Percentiles rank a stretch among this genome's conserved stretches.
phyloP scores from a whole-genome alignment of 2,797 vertebrate genomes.

The Hypotaenidia okinawae region DNA sequence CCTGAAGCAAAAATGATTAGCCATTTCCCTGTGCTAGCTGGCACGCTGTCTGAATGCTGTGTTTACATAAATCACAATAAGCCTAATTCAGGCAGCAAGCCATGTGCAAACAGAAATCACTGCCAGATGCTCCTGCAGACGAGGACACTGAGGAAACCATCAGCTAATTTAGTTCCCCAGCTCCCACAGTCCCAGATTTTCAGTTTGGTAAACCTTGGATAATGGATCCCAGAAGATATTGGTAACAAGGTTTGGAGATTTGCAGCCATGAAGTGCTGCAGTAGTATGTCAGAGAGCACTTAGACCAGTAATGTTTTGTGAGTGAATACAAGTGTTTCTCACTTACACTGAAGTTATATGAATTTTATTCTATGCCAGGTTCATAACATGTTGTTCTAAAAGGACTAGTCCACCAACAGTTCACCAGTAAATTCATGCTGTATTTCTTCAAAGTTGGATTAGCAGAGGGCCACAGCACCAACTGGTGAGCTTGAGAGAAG shows the following conservation, averaged over 20 bases:
- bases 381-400: neutral
- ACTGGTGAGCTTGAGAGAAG: neutral
- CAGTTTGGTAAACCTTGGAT: neutral
- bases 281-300: neutral
- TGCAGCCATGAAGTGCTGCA: neutral
- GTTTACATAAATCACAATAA: slow-evolving; percentile 48
- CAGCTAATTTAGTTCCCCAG: neutral
- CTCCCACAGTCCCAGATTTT: neutral
- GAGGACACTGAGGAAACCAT: neutral
- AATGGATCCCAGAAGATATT: neutral
- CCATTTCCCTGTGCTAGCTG: neutral
- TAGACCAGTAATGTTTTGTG: neutral
- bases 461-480: neutral
- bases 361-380: neutral
- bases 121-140: neutral
- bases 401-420: neutral
- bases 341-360: rapidly evolving
- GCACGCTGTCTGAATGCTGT: neutral
- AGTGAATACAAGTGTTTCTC: neutral
- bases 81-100: neutral
- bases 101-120: neutral
- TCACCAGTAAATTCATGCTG: neutral
- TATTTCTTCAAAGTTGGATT: neutral
- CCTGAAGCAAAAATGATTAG: slow-evolving; percentile 7
- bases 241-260: neutral